A percentile compares a stretch with the other conserved stretches of the same genome.
Conservation (phyloP, 2,113 vertebrate genomes). For the Hucho hucho region DNA sequence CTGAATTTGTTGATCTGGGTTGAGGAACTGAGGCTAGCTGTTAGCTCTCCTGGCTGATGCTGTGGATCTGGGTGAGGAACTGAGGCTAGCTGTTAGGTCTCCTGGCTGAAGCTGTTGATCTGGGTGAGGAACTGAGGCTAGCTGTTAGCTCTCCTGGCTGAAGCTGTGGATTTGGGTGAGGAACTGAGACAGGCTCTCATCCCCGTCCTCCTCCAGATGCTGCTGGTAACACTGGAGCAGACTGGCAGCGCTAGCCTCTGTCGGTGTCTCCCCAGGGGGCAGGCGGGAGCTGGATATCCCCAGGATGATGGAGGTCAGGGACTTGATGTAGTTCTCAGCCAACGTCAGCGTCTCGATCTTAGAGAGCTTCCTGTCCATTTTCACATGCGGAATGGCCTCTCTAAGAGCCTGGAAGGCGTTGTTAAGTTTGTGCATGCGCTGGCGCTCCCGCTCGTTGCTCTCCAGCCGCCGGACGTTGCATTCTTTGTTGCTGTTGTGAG, state of each 20-base stretch:
- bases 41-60: no score
- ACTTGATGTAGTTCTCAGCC: constrained; percentile 98
- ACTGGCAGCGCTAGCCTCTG: constrained; percentile 68
- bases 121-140: constrained; percentile 79
- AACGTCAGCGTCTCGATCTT: constrained; percentile 97
- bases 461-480: constrained; percentile 87
- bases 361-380: constrained; percentile 93
- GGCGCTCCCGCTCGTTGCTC: constrained; percentile 93
- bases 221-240: constrained; percentile 86
- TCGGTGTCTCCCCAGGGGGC: constrained; percentile 65
- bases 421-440: constrained; percentile 99
- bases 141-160: constrained; percentile 73
- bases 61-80: no score
- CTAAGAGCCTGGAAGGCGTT: constrained; percentile 94
- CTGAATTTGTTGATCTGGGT: no score
- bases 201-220: constrained; percentile 74
- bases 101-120: constrained; percentile 78
- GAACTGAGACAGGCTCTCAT: constrained; percentile 80
- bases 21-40: no score
- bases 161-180: constrained; percentile 82
- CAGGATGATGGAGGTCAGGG: constrained; percentile 91
- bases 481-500: constrained; percentile 66
- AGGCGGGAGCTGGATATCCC: constrained; percentile 85
- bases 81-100: constrained; percentile 62
- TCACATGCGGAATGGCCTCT: constrained; percentile 93